Conservation (phyloP, 2,113 vertebrate species). For the Cercocebus atys region DNA sequence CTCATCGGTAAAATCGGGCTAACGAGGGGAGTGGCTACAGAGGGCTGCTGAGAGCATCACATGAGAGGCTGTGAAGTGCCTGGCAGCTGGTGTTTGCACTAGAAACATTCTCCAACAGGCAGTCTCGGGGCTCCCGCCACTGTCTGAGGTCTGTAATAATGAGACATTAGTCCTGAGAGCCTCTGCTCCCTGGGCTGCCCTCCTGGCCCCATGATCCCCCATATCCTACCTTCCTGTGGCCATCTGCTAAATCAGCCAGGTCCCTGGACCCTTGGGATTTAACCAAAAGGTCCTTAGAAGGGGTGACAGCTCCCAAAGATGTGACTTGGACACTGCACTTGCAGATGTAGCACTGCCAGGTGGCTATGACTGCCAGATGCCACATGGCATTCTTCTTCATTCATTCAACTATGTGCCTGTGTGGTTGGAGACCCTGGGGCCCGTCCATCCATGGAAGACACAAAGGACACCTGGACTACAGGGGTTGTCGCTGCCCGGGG, state of each 20-base stretch:
- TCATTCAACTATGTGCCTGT: rapidly evolving
- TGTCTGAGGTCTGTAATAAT: background rate
- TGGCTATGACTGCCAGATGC: rapidly evolving
- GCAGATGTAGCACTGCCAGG: rapidly evolving
- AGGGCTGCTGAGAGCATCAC: rapidly evolving
- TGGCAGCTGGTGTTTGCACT: background rate
- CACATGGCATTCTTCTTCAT: rapidly evolving
- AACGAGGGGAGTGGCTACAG: rapidly evolving
- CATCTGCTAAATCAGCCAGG: too few species aligned
- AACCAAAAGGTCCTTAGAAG: rapidly evolving
- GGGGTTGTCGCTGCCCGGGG: background rate
- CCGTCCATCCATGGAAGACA: too few species aligned
- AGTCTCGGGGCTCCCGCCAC: rapidly evolving
- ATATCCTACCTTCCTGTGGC: background rate
- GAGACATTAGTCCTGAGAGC: rapidly evolving
- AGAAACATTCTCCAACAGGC: background rate
- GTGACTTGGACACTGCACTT: rapidly evolving
- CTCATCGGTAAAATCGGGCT: rapidly evolving
- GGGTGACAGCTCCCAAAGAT: too few species aligned
- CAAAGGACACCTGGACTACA: background rate
- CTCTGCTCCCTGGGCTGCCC: background rate
- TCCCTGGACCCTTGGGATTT: background rate
- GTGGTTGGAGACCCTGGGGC: background rate
- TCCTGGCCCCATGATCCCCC: background rate
- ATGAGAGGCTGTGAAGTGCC: rapidly evolving